Evolutionary conservation across 1,140 invertebrate genomes (phyloP).

Genomic region (Atta cephalotes): DNA sequence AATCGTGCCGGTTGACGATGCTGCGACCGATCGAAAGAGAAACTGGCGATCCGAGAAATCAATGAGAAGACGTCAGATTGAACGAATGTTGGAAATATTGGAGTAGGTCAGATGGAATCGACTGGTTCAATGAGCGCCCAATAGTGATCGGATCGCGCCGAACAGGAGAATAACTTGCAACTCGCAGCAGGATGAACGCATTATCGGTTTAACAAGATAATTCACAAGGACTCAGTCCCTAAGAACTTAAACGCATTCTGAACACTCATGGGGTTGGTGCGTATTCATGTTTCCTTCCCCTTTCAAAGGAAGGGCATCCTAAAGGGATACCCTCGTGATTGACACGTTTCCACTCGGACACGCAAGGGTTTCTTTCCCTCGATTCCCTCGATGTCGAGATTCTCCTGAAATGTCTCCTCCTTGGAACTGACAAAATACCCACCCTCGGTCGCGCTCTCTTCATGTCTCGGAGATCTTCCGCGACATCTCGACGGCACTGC

Average conservation of each 20-base stretch:
- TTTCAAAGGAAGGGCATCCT: neutral
- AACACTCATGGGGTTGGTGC: conserved; percentile 1
- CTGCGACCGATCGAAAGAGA: conserved; percentile 41
- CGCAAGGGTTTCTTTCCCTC: neutral
- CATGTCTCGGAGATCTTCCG: conserved; percentile 73
- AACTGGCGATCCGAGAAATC: conserved; percentile 64
- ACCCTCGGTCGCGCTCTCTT: conserved; percentile 73
- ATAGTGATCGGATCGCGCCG: neutral
- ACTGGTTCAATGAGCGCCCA: neutral
- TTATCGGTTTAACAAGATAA: neutral
- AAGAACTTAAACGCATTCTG: neutral
- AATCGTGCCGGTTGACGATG: neutral
- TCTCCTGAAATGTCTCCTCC: neutral
- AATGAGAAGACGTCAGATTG: conserved; percentile 40
- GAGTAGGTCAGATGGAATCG: conserved; percentile 37
- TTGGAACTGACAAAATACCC: conserved; percentile 44
- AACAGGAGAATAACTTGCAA: neutral
- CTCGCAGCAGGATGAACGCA: neutral
- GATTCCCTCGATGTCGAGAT: neutral
- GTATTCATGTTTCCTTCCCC: neutral
- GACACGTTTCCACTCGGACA: conserved; percentile 48
- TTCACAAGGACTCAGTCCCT: neutral
- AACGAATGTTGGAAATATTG: neutral
- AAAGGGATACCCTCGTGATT: conserved; percentile 22
- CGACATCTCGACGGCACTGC: conserved; percentile 72